Base-by-base conservation (phyloP, 1,140 invertebrate genomes). In the Cheumatopsyche charites region DNA sequence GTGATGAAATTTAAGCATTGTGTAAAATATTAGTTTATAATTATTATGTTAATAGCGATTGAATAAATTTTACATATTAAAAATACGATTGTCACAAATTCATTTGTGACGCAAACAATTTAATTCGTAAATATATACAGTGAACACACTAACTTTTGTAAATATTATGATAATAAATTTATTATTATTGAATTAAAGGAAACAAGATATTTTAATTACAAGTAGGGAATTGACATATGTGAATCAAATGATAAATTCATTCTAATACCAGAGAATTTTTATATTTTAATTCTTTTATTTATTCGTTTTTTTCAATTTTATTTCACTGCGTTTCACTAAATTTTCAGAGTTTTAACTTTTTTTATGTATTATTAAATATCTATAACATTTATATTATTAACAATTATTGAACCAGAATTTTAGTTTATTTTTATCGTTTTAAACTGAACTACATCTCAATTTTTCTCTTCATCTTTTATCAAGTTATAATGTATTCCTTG, bases 181-280 rank as follows among this genome's bases (percentile, higher is more conserved):
- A 68, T 73, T 49, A 55, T 58, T 58, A 58, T 25, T 23, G 72
- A 71, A 67, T 55, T 76, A 73, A 75, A 52, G 66, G 62, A 75
- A 71, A 76, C 65, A 71, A 76, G 74, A 76, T 76, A 76, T 76
- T 76, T 76, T 76, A 76, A 76, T 76, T 73, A 76, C 74, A 68
- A 70, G 52, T 76, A 76, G 74, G 72, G 71, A 76, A 76, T 73
- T 73, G 74, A 75, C 23, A 47, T 66, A 47, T 68, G 47, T 68
- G 66, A 69, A 66, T 49, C 42, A 72, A 43, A 43, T 36, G 47
- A n/a, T n/a, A n/a, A 73, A 63, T 26, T 68, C 43, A 62, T 68
- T 45, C 15, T 68, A 49, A 68, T 68, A 68, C 47, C 66, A 68
- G 45, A 68, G 55, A 58, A 58, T 58, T 25, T 52, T n/a, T 58